Evolutionary conservation across 2,113 vertebrate species (phyloP), one percentile per base, ranked within the genome.

Genomic region (Castor canadensis): DNA sequence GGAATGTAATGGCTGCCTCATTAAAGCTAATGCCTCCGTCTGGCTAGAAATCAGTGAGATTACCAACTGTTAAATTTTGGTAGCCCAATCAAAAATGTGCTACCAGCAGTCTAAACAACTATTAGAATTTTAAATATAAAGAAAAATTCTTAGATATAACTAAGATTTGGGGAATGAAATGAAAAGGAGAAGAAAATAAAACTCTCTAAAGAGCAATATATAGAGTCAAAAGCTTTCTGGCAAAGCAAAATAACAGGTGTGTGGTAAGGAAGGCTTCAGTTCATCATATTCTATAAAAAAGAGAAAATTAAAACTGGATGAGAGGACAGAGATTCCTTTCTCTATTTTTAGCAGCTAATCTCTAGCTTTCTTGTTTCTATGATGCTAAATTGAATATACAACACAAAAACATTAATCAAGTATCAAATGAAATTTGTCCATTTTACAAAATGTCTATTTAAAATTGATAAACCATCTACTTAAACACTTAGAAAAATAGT

Each of bases 1-100:
- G n/a, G n/a, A n/a, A n/a, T n/a, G n/a, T n/a, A n/a, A n/a, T n/a
- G 87, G 96, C 62, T 97, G 91, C 86, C 96, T 97, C 96, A 97
- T 98, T 98, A 98, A 96, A 98, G 88, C 72, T 97, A 98, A 98
- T 97, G 83, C 69, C 64, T 98, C 96, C 97, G 97, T 95, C 95
- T 97, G 96, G 96, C 89, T 97, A 67, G 88, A 97, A 97, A 95
- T 88, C 54, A 97, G 76, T 83, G 95, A 71, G 54, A 66, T 97
- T 98, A 96, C 94, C 92, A 96, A 95, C 94, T 94, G 84, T 79
- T 97, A 96, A 91, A 96, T 97, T 97, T 95, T 97, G 79, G 93
- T 97, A 86, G 71, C 89, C 96, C 95, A 91, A 75, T 98, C 30
- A 98, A 97, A 97, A 96, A 93, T 82, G 64, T 95, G 66, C 64